These are phyloP conservation scores for Melinaea marsaeus DNA, from an alignment of 2,888 invertebrate species.

Conservation along the genomic window DNA sequence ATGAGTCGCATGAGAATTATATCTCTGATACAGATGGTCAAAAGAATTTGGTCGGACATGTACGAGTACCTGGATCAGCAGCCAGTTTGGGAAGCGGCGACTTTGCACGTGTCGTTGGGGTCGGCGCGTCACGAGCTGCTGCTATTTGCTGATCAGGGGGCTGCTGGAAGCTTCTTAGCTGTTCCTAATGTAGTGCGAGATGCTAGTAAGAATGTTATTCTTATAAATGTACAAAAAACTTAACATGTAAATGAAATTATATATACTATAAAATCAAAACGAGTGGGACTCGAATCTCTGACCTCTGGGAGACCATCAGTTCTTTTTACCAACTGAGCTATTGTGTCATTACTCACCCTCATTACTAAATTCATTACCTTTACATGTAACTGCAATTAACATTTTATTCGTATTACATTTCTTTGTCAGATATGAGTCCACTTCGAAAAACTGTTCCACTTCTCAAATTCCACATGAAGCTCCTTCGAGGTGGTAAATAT, in stretches of 20 bases:
- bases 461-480: slow-evolving; percentile 54
- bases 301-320: no score
- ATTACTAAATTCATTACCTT: not conserved
- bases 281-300: no score
- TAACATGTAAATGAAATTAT: no score
- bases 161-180: slow-evolving; percentile 54
- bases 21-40: slow-evolving; percentile 42
- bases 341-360: no score
- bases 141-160: slow-evolving; percentile 57
- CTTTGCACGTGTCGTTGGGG: slow-evolving; percentile 48
- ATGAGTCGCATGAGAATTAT: not conserved
- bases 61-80: slow-evolving; percentile 53
- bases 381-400: not conserved
- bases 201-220: slow-evolving; percentile 44
- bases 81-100: slow-evolving; percentile 60
- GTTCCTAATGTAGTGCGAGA: slow-evolving; percentile 54
- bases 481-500: slow-evolving; percentile 47
- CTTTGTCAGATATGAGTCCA: slow-evolving; percentile 46
- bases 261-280: no score
- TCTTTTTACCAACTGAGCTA: no score
- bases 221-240: no score
- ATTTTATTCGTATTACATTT: not conserved
- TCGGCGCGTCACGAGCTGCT: slow-evolving; percentile 50
- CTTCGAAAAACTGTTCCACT: slow-evolving; percentile 43
- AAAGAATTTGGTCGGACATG: slow-evolving; percentile 59